A percentile compares a stretch with the other conserved stretches of the same genome.
Conservation (phyloP, 1,140 invertebrate species). For the Trachymyrmex cornetzi region DNA sequence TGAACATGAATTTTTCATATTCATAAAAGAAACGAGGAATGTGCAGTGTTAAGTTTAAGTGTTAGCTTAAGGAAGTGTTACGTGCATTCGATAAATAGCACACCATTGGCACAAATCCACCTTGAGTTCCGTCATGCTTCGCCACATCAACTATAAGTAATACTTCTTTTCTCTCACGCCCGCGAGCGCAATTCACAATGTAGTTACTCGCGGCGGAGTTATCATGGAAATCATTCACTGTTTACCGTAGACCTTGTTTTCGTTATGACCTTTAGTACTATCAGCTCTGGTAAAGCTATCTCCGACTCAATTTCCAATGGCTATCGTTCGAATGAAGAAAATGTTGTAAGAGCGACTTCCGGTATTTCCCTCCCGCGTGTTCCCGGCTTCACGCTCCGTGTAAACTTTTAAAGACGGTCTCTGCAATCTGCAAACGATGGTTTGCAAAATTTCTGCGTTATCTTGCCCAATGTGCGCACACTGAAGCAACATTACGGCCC, state of each 20-base stretch:
- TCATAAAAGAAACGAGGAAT: neutral
- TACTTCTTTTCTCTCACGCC: conserved; percentile 9
- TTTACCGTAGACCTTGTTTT: neutral
- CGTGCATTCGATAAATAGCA: neutral
- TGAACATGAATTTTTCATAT: neutral
- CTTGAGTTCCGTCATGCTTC: conserved; percentile 50
- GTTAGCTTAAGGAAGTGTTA: conserved; percentile 17
- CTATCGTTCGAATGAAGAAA: conserved; percentile 10
- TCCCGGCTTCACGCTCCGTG: conserved; percentile 32
- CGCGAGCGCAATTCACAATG: conserved; percentile 42
- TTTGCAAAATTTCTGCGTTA: conserved; percentile 49
- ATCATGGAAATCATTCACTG: conserved; percentile 40
- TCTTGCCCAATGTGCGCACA: conserved; percentile 20
- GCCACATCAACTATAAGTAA: conserved; percentile 45
- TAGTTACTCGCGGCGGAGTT: neutral
- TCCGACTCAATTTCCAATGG: conserved; percentile 40
- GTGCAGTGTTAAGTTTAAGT: neutral
- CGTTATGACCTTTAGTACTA: conserved; percentile 27
- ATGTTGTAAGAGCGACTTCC: conserved; percentile 40
- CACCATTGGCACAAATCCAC: conserved; percentile 35
- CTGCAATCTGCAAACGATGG: conserved; percentile 7
- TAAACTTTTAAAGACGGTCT: conserved; percentile 44
- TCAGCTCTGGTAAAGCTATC: neutral
- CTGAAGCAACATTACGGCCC: conserved; percentile 8
- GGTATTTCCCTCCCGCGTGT: neutral